phyloP scores from a whole-genome alignment of 1,140 invertebrate species.

The Drosophila navojoa region DNA sequence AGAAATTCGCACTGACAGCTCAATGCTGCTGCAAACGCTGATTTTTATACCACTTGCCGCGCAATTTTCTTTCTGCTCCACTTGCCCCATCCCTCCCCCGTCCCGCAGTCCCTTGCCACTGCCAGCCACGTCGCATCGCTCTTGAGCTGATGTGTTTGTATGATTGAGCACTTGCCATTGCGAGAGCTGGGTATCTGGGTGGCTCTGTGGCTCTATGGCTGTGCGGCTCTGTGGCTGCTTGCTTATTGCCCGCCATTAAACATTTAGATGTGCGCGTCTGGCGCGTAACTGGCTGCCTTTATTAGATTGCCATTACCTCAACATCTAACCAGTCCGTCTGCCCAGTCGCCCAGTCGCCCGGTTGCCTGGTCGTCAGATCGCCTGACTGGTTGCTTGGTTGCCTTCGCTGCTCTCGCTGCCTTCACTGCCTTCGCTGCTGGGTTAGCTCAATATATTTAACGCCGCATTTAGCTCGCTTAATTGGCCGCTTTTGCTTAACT shows the following conservation, averaged over 20 bases:
- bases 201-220: constrained; percentile 16
- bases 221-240: constrained; percentile 33
- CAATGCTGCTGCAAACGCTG: constrained; percentile 63
- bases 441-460: constrained; percentile 64
- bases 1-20: constrained; percentile 70
- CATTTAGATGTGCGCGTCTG: constrained; percentile 61
- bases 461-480: constrained; percentile 74
- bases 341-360: neutral
- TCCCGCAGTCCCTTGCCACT: no score
- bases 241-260: constrained; percentile 65
- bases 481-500: constrained; percentile 72
- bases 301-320: constrained; percentile 61
- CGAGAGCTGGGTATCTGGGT: constrained; percentile 32
- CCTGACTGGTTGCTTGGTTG: constrained; percentile 1
- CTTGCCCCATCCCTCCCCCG: neutral
- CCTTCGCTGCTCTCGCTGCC: neutral
- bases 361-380: neutral
- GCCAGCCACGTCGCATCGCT: neutral
- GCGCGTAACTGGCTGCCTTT: constrained; percentile 50
- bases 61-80: constrained; percentile 36
- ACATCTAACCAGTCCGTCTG: constrained; percentile 1
- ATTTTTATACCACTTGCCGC: constrained; percentile 71
- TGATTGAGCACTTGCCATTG: constrained; percentile 63
- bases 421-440: constrained; percentile 1
- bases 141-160: constrained; percentile 52